These are phyloP conservation scores for Sebastes trivittatus DNA, from an alignment of 2,797 vertebrate species.

Conservation along the genomic window DNA sequence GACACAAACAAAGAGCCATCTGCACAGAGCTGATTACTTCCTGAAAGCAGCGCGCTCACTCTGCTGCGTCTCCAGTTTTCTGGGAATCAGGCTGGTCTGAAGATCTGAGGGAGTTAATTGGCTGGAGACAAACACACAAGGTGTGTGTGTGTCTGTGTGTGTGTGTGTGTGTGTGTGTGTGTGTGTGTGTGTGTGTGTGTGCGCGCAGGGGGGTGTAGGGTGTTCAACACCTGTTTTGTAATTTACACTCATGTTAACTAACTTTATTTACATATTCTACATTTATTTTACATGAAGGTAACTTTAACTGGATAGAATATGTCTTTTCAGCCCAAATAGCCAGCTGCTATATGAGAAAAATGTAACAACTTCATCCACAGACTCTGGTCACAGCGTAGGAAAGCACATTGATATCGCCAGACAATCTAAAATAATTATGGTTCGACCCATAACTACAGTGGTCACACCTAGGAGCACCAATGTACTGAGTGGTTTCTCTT, in stretches of 20 bases:
- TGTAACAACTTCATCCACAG: too few species aligned
- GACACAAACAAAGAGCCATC: constrained; percentile 63
- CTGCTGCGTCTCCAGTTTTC: constrained; percentile 22
- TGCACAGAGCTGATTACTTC: constrained; percentile 58
- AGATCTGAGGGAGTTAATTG: constrained; percentile 52
- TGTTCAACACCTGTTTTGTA: constrained; percentile 37
- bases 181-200: too few species aligned
- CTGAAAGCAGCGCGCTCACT: constrained; percentile 17
- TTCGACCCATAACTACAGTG: too few species aligned
- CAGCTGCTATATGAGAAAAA: too few species aligned
- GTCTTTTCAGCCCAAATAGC: not conserved
- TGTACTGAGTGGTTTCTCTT: too few species aligned
- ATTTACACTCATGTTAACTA: not conserved
- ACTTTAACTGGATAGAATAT: not conserved
- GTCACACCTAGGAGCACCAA: too few species aligned
- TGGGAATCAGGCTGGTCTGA: constrained; percentile 3
- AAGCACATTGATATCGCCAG: too few species aligned
- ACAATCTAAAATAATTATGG: too few species aligned
- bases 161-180: too few species aligned
- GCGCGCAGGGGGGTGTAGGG: too few species aligned
- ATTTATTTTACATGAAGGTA: not conserved
- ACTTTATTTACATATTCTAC: not conserved
- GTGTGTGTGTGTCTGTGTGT: not conserved
- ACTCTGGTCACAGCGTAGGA: too few species aligned
- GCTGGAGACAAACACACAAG: constrained; percentile 36